Base-by-base conservation (phyloP, 2,797 vertebrate species). In the Menidia menidia region DNA sequence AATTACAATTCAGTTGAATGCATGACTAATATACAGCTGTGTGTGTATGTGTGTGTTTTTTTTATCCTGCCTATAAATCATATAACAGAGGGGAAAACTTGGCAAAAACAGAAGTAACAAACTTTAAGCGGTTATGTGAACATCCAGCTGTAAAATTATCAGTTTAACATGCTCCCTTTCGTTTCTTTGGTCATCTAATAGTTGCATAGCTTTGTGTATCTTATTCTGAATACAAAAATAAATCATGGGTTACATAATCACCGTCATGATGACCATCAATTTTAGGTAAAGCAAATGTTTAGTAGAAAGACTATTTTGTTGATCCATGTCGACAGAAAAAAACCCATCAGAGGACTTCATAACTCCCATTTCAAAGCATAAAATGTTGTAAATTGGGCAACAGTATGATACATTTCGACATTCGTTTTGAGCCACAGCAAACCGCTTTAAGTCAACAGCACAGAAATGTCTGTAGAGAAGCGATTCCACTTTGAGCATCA, bases 401-500 rank as follows among this genome's bases (percentile, higher is more conserved):
- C 33, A 41, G 7, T 6, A 7, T 42, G 0, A 59, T 33, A 30
- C 47, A 4, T 57, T 62, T 54, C 55, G 64, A 11, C 13, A 16
- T 60, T 33, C 51, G 14, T 50, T 64, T 58, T n/a, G 18, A 71
- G 53, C 30, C 13, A 9, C 75, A 61, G 55, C 19, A 19, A 48
- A 58, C 52, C 47, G 70, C 58, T 44, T 30, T 25, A 64, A 16
- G 54, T 7, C 50, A 81, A 65, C 67, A 71, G 6, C 13, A 69
- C 59, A 30, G 48, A 41, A 67, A 16, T 43, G 32, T 65, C 56
- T 35, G 5, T 60, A n/a, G 19, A 33, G 57, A 68, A 47, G 54
- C n/a, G 43, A 57, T 54, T 77, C 86, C 78, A 52, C 86, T 89
- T 76, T 89, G 72, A 71, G 48, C 9, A 25, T 71, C 78, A 91